Evolutionary conservation across 2,888 invertebrate genomes (phyloP).

Genomic region (Cabera pusaria): DNA sequence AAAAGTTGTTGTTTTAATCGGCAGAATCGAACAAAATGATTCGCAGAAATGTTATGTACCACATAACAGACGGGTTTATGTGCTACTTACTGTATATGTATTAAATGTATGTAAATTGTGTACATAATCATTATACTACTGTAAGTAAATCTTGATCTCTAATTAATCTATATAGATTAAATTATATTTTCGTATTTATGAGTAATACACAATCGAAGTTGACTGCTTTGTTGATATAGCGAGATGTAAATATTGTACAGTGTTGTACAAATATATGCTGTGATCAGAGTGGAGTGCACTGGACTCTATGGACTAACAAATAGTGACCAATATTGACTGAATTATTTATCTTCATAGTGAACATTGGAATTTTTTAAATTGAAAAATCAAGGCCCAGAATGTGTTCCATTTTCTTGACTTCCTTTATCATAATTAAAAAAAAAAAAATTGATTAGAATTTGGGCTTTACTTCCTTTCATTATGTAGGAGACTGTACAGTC

Average conservation of each 20-base stretch:
- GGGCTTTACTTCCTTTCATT: no score
- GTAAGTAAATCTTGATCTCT: slow-evolving; percentile 71
- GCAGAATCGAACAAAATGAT: not conserved
- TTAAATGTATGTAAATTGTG: slow-evolving; percentile 27
- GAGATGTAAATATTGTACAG: slow-evolving; percentile 69
- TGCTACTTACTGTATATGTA: slow-evolving; percentile 50
- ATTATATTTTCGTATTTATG: slow-evolving; percentile 76
- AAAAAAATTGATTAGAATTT: no score
- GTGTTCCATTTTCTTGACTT: no score
- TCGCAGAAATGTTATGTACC: no score
- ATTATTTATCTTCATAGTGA: no score
- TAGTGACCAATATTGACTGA: no score
- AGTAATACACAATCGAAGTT: slow-evolving; percentile 35
- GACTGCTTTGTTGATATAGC: slow-evolving; percentile 59
- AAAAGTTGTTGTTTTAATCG: slow-evolving; percentile 10
- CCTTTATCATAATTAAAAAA: no score
- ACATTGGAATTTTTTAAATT: no score
- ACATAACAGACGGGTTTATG: slow-evolving; percentile 51
- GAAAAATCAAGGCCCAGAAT: no score
- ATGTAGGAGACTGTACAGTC: no score
- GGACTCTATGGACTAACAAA: slow-evolving; percentile 23
- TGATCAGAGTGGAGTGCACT: slow-evolving; percentile 47
- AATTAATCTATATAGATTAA: slow-evolving; percentile 65
- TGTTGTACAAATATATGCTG: slow-evolving; percentile 65
- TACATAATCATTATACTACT: slow-evolving; percentile 27